Conservation (phyloP, 2,888 invertebrate genomes). For the Branchipolynoe longqiensis region DNA sequence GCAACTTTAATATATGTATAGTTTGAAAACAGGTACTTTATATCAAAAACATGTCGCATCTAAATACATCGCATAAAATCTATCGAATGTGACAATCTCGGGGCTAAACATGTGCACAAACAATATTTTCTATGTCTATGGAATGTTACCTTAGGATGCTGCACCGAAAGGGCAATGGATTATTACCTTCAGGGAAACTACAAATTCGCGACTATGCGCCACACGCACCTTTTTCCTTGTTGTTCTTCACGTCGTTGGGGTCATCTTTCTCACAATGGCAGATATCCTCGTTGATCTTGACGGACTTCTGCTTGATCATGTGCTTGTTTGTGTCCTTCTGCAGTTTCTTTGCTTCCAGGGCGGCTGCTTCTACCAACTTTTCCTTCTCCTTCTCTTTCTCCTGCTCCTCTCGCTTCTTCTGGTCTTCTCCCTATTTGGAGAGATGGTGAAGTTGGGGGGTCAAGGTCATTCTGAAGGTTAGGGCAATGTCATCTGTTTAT, state of each 20-base stretch:
- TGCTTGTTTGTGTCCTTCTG: slow-evolving; percentile 79
- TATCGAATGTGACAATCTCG: too few species aligned
- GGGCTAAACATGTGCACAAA: too few species aligned
- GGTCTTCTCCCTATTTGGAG: slow-evolving; percentile 62
- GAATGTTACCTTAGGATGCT: too few species aligned
- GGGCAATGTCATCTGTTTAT: neutral
- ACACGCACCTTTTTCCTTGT: slow-evolving; percentile 68
- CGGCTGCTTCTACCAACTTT: slow-evolving; percentile 69
- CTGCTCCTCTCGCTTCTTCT: slow-evolving; percentile 63
- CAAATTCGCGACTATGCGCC: neutral
- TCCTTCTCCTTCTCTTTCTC: slow-evolving; percentile 67
- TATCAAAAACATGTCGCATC: too few species aligned
- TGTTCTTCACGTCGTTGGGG: slow-evolving; percentile 71
- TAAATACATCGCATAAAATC: too few species aligned
- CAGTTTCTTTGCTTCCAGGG: slow-evolving; percentile 69
- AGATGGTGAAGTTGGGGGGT: too few species aligned
- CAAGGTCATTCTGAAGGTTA: slow-evolving; percentile 3
- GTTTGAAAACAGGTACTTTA: too few species aligned
- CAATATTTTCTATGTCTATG: too few species aligned
- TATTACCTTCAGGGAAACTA: neutral
- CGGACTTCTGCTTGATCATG: slow-evolving; percentile 46
- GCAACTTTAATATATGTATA: too few species aligned
- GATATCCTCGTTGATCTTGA: slow-evolving; percentile 65
- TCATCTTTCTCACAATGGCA: slow-evolving; percentile 72
- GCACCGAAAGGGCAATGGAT: too few species aligned